A percentile compares a stretch with the other conserved stretches of the same genome.
These are phyloP conservation scores for Catharus bicknelli DNA, from an alignment of 2,113 vertebrate genomes.

Conservation along the genomic window DNA sequence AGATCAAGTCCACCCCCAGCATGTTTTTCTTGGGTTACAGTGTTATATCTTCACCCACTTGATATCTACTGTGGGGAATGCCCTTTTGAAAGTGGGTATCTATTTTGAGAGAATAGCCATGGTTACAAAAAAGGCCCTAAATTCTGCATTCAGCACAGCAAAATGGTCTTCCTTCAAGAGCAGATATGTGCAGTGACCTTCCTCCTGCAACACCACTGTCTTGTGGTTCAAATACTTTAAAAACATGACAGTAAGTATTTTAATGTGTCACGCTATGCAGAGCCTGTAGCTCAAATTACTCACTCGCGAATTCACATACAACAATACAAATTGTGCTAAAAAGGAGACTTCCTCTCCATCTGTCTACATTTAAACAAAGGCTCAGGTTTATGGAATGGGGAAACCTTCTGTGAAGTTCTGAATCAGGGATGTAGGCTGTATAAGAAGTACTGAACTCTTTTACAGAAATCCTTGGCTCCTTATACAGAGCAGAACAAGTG, in stretches of 20 bases:
- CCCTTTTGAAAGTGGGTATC: slow-evolving; percentile 27
- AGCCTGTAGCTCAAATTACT: not conserved
- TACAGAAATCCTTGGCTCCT: not conserved
- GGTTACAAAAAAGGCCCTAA: slow-evolving; percentile 31
- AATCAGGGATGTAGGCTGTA: not conserved
- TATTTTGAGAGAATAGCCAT: slow-evolving; percentile 49
- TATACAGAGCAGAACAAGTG: not conserved
- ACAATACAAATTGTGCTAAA: not conserved
- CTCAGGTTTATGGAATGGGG: not conserved
- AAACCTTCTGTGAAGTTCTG: not conserved
- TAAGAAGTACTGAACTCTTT: not conserved
- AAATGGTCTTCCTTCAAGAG: not conserved
- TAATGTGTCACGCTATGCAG: not conserved
- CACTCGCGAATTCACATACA: not conserved
- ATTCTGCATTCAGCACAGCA: slow-evolving; percentile 13
- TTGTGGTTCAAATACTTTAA: not conserved
- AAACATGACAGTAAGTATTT: not conserved
- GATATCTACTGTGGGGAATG: slow-evolving; percentile 9
- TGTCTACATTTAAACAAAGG: not conserved
- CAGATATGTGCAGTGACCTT: not conserved
- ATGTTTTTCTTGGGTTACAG: slow-evolving; percentile 14
- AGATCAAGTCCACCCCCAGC: not conserved
- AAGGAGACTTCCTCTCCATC: not conserved
- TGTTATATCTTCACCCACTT: slow-evolving; percentile 24
- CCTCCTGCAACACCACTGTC: not conserved